Percentiles rank a stretch among this genome's conserved stretches.
phyloP scores from a whole-genome alignment of 53 echinoderm and acorn worm species.

The Temnopleurus reevesii region DNA sequence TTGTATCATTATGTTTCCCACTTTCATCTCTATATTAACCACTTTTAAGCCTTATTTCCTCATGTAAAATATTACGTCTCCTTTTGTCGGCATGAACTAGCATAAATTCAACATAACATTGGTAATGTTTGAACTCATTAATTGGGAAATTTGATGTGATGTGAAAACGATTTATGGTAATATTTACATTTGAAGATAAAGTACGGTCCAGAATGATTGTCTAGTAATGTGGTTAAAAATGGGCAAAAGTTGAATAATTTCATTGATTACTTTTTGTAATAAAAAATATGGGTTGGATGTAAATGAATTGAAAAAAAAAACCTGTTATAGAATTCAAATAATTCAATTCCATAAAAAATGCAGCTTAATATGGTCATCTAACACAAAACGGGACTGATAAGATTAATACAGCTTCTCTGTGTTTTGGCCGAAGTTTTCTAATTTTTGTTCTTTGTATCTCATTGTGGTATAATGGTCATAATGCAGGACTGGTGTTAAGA shows the following conservation, averaged over 20 bases:
- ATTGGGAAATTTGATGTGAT: not conserved
- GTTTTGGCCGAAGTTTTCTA: too few species aligned
- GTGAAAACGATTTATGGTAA: not conserved
- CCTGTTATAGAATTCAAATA: too few species aligned
- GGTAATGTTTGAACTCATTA: not conserved
- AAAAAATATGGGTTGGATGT: too few species aligned
- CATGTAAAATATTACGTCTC: not conserved
- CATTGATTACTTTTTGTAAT: too few species aligned
- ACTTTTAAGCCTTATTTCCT: not conserved
- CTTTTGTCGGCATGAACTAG: not conserved
- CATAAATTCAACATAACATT: not conserved
- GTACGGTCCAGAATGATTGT: too few species aligned
- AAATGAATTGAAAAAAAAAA: too few species aligned
- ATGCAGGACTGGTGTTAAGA: constrained; percentile 75
- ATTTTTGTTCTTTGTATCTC: constrained; percentile 31
- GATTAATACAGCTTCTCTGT: not conserved
- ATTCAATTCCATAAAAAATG: too few species aligned
- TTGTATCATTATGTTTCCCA: too few species aligned
- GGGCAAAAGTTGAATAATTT: too few species aligned
- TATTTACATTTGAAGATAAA: not conserved
- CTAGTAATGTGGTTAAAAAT: too few species aligned
- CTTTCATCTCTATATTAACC: too few species aligned
- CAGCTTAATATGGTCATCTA: not conserved
- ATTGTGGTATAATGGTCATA: constrained; percentile 25
- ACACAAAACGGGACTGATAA: not conserved